Base-by-base conservation (phyloP, 1,140 invertebrate species). In the Orchestia grillus region DNA sequence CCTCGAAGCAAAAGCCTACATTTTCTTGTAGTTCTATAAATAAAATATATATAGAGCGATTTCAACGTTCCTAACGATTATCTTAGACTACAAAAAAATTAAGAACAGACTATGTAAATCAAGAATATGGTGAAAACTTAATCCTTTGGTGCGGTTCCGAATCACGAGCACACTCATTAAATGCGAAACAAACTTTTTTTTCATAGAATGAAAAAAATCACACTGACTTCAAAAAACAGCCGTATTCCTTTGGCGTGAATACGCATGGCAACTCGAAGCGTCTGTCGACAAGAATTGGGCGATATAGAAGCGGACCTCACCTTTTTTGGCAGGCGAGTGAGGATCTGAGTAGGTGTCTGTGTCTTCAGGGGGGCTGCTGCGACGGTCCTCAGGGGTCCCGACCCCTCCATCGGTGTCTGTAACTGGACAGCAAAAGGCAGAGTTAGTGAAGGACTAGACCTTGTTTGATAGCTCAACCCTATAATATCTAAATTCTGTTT, bases 321-420 rank as follows among this genome's bases (percentile, higher is more conserved):
- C 92, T 94, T 94, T 94, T 44, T 94, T 94, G 40, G 92, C 43
- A 45, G 92, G 92, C 0, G 92, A 94, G 44, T 94, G 92, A 45
- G 92, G 92, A 45, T 94, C 92, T 8, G 41, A 42, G 92, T 94
- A 94, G 43, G 92, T 45, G 92, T 94, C 92, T 8, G 43, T 47
- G 92, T 94, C 92, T 94, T 94, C 92, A 47, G 92, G 28, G 6
- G 92, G 44, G 92, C 43, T 45, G 44, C 92, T 47, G 43, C 47
- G 92, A 40, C 92, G 43, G 41, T 94, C 92, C 11, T 94, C 92
- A 15, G 44, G 3, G 43, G 23, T 44, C 44, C 92, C 92, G 40
- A 44, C 92, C 40, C 92, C 92, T 94, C 92, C 92, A 1, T 44
- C 92, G 3, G 92, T 23, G 44, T 94, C 92, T 44, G 43, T 45